Evolutionary conservation across 2,888 invertebrate genomes (phyloP).

Genomic region (Arctia plantaginis): DNA sequence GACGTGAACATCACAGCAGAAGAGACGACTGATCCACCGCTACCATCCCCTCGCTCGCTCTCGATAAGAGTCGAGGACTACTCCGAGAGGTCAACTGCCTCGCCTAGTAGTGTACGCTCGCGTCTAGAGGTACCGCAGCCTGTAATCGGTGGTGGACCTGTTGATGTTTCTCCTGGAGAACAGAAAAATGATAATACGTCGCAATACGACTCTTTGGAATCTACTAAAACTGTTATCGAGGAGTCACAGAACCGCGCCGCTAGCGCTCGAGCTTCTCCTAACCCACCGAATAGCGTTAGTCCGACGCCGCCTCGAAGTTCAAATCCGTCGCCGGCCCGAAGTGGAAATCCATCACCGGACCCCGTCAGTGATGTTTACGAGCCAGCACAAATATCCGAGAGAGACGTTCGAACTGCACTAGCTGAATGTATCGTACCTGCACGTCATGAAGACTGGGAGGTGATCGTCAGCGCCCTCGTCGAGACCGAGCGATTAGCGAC

Average conservation of each 20-base stretch:
- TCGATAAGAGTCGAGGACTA: constrained; percentile 75
- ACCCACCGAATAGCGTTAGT: constrained; percentile 56
- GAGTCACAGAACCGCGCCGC: constrained; percentile 26
- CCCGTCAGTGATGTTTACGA: constrained; percentile 57
- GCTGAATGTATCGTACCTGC: constrained; percentile 80
- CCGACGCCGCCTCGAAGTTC: constrained; percentile 60
- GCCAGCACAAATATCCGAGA: constrained; percentile 51
- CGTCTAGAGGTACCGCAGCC: constrained; percentile 29
- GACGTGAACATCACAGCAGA: constrained; percentile 23
- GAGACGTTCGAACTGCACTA: constrained; percentile 77
- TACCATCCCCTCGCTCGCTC: constrained; percentile 68
- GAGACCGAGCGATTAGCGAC: constrained; percentile 89
- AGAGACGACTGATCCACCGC: constrained; percentile 24
- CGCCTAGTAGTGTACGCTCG: constrained; percentile 45
- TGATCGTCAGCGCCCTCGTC: constrained; percentile 90
- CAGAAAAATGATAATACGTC: constrained; percentile 2
- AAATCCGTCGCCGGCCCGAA: constrained; percentile 57
- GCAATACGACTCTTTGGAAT: constrained; percentile 38
- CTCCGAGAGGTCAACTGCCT: constrained; percentile 69
- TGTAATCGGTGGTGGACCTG: constrained; percentile 14
- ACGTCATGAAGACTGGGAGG: constrained; percentile 93
- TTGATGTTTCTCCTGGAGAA: constrained; percentile 4
- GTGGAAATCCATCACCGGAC: constrained; percentile 64
- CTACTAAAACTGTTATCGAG: constrained; percentile 39
- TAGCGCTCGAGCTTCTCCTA: constrained; percentile 42